These are phyloP conservation scores for Arenaria interpres DNA, from an alignment of 2,113 vertebrate species.

Conservation along the genomic window DNA sequence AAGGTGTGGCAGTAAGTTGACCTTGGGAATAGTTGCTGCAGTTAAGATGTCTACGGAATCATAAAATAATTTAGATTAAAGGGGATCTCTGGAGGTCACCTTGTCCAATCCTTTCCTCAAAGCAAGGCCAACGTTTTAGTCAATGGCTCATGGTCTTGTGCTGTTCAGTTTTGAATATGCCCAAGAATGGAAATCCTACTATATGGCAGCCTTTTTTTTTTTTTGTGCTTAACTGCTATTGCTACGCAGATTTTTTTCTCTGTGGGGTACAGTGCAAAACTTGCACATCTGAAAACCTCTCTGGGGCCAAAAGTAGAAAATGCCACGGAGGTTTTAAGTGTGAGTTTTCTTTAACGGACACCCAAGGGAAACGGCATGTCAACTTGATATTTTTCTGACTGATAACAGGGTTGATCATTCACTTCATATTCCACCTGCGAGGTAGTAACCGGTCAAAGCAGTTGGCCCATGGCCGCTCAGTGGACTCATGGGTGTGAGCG, in stretches of 20 bases:
- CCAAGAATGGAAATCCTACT: not conserved
- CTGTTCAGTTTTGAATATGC: not conserved
- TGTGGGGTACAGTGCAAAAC: not conserved
- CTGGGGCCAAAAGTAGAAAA: not conserved
- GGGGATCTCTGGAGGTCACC: not conserved
- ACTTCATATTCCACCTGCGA: not conserved
- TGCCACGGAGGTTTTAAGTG: not conserved
- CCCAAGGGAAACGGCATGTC: not conserved
- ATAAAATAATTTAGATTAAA: slow-evolving; percentile 56
- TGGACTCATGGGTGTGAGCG: fast-evolving
- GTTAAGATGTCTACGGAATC: not conserved
- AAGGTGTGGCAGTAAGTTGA: not conserved
- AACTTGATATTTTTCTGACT: not conserved
- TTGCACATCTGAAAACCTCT: not conserved
- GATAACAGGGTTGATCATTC: not conserved
- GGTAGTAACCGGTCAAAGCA: not conserved
- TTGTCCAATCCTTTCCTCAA: not conserved
- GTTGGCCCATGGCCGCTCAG: fast-evolving
- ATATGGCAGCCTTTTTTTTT: not conserved
- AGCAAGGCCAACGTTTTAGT: not conserved
- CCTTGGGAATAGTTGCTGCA: not conserved
- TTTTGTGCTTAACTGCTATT: not conserved
- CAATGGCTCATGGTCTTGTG: not conserved
- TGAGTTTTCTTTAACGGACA: not conserved
- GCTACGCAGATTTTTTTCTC: not conserved